Evolutionary conservation across 2,797 vertebrate genomes (phyloP).

Genomic region (Spinus olivaceus): DNA sequence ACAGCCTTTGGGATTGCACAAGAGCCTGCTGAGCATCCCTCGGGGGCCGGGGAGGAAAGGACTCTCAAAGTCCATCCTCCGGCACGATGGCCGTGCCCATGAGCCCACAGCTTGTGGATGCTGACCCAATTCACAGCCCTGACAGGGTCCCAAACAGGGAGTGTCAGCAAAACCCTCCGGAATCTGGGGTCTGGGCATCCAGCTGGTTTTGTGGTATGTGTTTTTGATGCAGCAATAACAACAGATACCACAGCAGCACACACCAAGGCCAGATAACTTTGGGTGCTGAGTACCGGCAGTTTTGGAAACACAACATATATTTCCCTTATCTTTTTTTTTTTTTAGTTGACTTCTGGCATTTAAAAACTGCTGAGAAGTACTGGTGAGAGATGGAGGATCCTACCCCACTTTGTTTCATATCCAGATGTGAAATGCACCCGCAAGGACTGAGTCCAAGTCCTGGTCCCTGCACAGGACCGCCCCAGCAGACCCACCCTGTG

Average conservation of each 20-base stretch:
- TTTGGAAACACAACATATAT: accelerated
- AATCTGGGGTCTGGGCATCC: neutral
- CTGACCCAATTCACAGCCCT: neutral
- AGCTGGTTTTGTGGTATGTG: neutral
- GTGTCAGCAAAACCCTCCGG: neutral
- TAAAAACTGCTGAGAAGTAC: neutral
- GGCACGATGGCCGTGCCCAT: accelerated
- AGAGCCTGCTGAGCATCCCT: neutral
- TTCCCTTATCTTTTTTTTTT: neutral
- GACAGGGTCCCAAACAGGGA: no score
- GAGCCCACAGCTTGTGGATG: accelerated
- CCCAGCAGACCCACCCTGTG: neutral
- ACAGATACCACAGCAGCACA: neutral
- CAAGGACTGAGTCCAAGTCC: neutral
- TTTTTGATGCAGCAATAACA: neutral
- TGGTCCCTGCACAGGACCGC: neutral
- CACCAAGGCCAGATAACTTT: neutral
- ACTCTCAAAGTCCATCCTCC: neutral
- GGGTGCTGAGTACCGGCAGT: accelerated
- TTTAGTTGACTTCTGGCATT: neutral
- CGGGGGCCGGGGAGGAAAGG: neutral
- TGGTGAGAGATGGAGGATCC: neutral
- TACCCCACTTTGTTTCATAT: neutral
- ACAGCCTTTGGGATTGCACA: neutral
- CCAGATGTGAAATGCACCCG: accelerated